Percentiles rank a stretch among this genome's conserved stretches.
Conservation (phyloP, 2,888 invertebrate species). For the Barypeithes pellucidus region DNA sequence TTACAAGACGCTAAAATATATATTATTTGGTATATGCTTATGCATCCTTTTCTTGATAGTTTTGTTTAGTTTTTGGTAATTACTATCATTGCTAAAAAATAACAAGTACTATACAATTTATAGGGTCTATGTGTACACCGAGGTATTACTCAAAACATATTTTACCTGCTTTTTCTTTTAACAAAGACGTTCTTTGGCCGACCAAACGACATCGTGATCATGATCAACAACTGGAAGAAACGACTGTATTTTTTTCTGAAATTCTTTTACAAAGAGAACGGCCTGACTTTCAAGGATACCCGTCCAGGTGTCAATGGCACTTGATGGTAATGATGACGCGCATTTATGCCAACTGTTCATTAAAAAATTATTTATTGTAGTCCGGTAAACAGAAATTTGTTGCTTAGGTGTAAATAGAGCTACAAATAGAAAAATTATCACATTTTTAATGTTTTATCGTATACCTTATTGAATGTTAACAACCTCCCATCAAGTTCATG, state of each 20-base stretch:
- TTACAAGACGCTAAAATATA: too few species aligned
- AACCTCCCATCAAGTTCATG: not conserved
- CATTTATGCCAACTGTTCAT: constrained; percentile 45
- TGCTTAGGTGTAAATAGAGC: not conserved
- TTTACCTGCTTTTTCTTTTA: constrained; percentile 20
- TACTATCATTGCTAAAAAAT: too few species aligned
- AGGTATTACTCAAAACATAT: constrained; percentile 18
- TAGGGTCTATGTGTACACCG: not conserved
- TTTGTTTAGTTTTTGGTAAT: too few species aligned
- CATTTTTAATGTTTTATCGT: not conserved
- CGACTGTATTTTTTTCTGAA: constrained; percentile 49
- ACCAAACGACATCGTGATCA: constrained; percentile 46
- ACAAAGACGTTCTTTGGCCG: constrained; percentile 34
- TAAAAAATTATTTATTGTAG: constrained; percentile 35
- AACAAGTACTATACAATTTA: not conserved
- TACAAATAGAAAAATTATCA: constrained; percentile 4
- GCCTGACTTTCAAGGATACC: constrained; percentile 55
- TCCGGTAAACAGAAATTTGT: not conserved
- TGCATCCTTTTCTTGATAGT: too few species aligned
- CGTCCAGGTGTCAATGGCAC: constrained; percentile 56
- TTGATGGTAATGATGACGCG: constrained; percentile 54
- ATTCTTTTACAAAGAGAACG: constrained; percentile 54
- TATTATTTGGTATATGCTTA: too few species aligned
- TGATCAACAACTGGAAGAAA: constrained; percentile 47
- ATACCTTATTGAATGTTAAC: not conserved